Evolutionary conservation across 2,113 vertebrate species (phyloP), one percentile per base, ranked within the genome.

Genomic region (Rallus limicola): DNA sequence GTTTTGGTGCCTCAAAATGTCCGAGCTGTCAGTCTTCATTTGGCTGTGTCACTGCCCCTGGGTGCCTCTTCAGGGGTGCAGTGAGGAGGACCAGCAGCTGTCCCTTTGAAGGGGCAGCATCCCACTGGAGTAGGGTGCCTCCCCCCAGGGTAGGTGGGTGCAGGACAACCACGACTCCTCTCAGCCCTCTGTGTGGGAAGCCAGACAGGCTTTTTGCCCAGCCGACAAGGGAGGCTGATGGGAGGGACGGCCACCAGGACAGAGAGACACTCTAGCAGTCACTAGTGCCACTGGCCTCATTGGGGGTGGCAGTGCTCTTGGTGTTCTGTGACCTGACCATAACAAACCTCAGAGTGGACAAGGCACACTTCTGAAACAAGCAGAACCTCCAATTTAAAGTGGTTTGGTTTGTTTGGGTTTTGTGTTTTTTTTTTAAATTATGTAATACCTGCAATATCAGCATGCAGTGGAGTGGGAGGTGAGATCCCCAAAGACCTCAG

Each of bases 241-340:
- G 29, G 21, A 63, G 36, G 19, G 5, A 85, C 4, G 1, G 9
- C 26, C 3, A 3, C 40, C 0, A 0, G 34, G 23, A 26, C 13
- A 60, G 38, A 64, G 23, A 25, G 17, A 26, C 18, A 10, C 1
- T 50, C 19, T 34, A 53, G 55, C 34, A 83, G 44, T 44, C 24
- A 26, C 19, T 40, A 31, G 24, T 84, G 50, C 36, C 62, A 50
- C 13, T 4, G 3, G 29, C 34, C n/a, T 71, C 50, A 48, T 7
- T 6, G n/a, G 4, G 25, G 8, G 10, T 74, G 20, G 55, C 68
- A 77, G 33, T 74, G 13, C n/a, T 77, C 28, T 70, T 52, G 17
- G 14, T 78, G 19, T 8, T 69, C 40, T 55, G 20, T 62, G 16
- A 36, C 15, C 76, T 81, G 59, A 42, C 38, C 31, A 5, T 34